Conservation (phyloP, 2,888 invertebrate genomes). For the Pycnomerus fuliginosus region DNA sequence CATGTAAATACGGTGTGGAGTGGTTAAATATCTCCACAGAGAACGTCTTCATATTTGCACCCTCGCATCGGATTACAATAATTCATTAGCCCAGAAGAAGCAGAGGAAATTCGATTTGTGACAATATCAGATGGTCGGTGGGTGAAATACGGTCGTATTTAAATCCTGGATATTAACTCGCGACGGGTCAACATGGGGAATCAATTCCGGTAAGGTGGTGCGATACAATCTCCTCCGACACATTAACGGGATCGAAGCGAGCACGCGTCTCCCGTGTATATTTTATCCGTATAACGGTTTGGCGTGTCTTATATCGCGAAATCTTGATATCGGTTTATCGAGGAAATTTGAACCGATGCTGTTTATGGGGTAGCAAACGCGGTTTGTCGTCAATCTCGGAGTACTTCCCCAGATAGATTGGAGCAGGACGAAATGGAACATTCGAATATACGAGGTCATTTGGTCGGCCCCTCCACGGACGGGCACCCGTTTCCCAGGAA, state of each 20-base stretch:
- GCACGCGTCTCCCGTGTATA: constrained; percentile 20
- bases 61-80: constrained; percentile 18
- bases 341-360: constrained; percentile 20
- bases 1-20: constrained; percentile 44
- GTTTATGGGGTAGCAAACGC: constrained; percentile 15
- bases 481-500: constrained; percentile 43
- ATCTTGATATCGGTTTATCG: constrained; percentile 27
- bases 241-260: constrained; percentile 40
- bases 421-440: constrained; percentile 38
- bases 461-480: constrained; percentile 19
- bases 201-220: constrained; percentile 41
- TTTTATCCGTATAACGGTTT: constrained; percentile 17
- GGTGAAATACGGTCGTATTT: constrained; percentile 25
- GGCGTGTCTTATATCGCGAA: constrained; percentile 22
- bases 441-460: constrained; percentile 41
- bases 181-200: constrained; percentile 42
- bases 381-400: too few species aligned
- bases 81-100: constrained; percentile 13
- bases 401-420: too few species aligned
- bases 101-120: constrained; percentile 43
- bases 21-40: neutral
- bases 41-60: constrained; percentile 38
- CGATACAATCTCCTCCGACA: constrained; percentile 40
- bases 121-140: constrained; percentile 37
- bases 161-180: constrained; percentile 37